Evolutionary conservation across 2,113 vertebrate species (phyloP), one percentile per base, ranked within the genome.

Genomic region (Cyanoliseus patagonus): DNA sequence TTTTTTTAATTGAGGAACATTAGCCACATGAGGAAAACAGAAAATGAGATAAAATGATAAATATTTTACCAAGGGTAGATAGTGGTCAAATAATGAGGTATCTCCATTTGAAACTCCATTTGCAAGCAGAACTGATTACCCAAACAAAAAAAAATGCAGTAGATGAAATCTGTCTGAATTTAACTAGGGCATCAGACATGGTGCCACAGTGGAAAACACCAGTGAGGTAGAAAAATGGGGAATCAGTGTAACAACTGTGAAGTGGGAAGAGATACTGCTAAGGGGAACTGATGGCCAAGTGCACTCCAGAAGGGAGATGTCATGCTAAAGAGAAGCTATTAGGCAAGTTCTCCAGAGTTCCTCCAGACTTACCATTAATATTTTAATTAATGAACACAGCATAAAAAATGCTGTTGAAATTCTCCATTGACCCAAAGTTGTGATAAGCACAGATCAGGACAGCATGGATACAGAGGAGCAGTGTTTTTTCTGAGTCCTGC

Each of bases 11-110:
- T 10, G 10, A 88, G 17, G 17, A 64, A 39, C 1, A 0, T 51
- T 72, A 61, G 35, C n/a, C 67, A 79, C 31, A 47, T 69, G 81
- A 76, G 47, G 67, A 53, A 95, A 89, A 94, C 17, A 75, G 64
- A 95, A 91, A 91, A 89, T 52, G 42, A 75, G 77, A 89, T 62
- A 83, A 96, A 96, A 95, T 94, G 57, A 31, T 95, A 87, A 84
- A 57, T 41, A 92, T 17, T 75, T 88, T 83, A 87, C 22, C 24
- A 79, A 83, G 81, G 74, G 23, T 84, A 79, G 81, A 84, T 91
- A 84, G 82, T 31, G 33, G 28, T 67, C 5, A 2, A 91, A 89
- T 85, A 86, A 91, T 85, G 47, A 87, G 57, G 72, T 85, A 85
- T 79, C 74, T 91, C 44, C 16, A 44, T 85, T 55, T 85, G 89